phyloP scores from a whole-genome alignment of 2,888 invertebrate genomes.

The Torymus tubicola region DNA sequence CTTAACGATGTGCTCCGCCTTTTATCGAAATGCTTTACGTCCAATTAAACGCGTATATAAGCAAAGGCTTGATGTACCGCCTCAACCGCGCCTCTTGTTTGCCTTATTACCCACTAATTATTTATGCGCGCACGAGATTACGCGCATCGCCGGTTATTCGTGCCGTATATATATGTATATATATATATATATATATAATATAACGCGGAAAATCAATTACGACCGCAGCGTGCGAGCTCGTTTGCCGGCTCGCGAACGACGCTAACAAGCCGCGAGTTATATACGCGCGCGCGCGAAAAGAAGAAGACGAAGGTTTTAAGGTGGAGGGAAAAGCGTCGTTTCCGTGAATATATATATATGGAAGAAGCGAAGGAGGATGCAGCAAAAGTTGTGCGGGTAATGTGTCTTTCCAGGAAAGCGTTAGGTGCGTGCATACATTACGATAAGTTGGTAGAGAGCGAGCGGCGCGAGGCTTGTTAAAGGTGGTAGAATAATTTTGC shows the following conservation, averaged over 20 bases:
- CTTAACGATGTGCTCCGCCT: constrained; percentile 45
- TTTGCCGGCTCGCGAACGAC: constrained; percentile 16
- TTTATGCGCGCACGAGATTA: constrained; percentile 39
- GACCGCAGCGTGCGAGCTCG: not conserved
- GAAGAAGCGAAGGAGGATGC: not conserved
- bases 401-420: too few species aligned
- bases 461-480: too few species aligned
- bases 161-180: not conserved
- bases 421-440: too few species aligned
- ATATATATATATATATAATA: too few species aligned
- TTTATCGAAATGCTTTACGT: constrained; percentile 45
- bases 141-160: constrained; percentile 44
- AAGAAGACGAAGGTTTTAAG: not conserved
- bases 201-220: constrained; percentile 40
- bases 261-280: constrained; percentile 36
- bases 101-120: constrained; percentile 46
- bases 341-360: constrained; percentile 4
- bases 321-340: constrained; percentile 8
- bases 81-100: not conserved
- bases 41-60: constrained; percentile 41
- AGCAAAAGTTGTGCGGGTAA: too few species aligned
- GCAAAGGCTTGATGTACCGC: not conserved
- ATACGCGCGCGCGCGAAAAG: not conserved
- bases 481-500: too few species aligned
- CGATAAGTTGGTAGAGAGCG: too few species aligned